These are phyloP conservation scores for Argyra leucocephala DNA, from an alignment of 2,888 invertebrate genomes.

Conservation along the genomic window DNA sequence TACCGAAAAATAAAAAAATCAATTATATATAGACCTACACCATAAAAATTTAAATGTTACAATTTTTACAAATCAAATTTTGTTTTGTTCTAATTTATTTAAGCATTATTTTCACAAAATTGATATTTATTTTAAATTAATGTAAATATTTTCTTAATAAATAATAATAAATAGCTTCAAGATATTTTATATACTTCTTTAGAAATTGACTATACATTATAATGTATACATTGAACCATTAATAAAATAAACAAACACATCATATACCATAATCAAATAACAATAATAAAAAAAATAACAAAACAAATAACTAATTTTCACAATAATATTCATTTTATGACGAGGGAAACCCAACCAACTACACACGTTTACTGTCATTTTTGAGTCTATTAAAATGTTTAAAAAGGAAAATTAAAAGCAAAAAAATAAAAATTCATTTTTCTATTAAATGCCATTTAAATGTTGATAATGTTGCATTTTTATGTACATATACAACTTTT, in stretches of 20 bases:
- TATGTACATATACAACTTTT: background rate
- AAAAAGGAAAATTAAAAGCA: background rate
- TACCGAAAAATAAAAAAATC: too few species aligned
- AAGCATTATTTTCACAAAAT: background rate
- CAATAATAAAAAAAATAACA: background rate
- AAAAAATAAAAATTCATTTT: background rate
- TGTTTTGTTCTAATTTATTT: background rate
- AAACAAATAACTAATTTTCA: background rate
- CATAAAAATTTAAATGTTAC: too few species aligned
- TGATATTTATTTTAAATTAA: background rate
- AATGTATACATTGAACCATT: conserved; percentile 3
- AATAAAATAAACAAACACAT: conserved; percentile 3
- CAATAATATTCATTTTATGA: background rate
- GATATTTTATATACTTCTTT: background rate
- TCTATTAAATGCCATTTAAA: background rate
- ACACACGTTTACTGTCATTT: background rate
- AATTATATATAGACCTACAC: too few species aligned
- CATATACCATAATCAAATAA: background rate
- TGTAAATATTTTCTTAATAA: background rate
- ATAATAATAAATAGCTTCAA: background rate
- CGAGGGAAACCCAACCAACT: background rate
- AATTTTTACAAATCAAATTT: too few species aligned
- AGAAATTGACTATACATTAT: background rate
- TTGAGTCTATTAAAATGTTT: background rate
- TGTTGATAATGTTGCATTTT: background rate